phyloP scores from a whole-genome alignment of 2,113 vertebrate species.

The Halichoerus grypus region DNA sequence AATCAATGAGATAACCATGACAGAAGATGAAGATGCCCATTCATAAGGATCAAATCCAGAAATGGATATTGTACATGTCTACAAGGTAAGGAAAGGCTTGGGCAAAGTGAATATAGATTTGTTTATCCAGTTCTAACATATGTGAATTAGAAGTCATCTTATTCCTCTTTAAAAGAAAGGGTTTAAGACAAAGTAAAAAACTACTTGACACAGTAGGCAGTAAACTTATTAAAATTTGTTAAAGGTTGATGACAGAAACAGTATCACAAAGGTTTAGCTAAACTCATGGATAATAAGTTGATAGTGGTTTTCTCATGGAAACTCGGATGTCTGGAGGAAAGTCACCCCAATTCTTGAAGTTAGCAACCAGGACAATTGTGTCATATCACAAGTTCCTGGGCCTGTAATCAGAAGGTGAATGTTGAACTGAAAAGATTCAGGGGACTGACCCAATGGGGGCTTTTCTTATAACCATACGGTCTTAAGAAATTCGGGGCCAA shows the following conservation, averaged over 20 bases:
- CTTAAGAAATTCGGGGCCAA: background rate
- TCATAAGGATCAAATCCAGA: slow-evolving; percentile 35
- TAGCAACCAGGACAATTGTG: slow-evolving; percentile 28
- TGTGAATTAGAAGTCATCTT: slow-evolving; percentile 52
- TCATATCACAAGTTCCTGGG: slow-evolving; percentile 20
- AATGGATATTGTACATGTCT: slow-evolving; percentile 16
- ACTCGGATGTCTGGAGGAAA: slow-evolving; percentile 51
- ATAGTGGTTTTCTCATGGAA: slow-evolving; percentile 59
- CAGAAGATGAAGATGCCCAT: slow-evolving; percentile 32
- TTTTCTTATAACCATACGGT: background rate
- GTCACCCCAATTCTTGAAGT: slow-evolving; percentile 52
- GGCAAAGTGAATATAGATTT: slow-evolving; percentile 13
- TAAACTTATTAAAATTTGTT: slow-evolving; percentile 62
- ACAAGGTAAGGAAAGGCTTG: slow-evolving; percentile 8
- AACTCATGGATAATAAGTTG: slow-evolving; percentile 55
- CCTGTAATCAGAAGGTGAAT: slow-evolving; percentile 49
- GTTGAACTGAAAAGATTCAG: background rate
- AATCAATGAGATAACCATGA: background rate
- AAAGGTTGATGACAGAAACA: slow-evolving; percentile 53
- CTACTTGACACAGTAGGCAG: background rate
- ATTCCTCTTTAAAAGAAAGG: slow-evolving; percentile 27
- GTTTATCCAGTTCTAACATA: slow-evolving; percentile 2
- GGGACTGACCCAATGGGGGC: background rate
- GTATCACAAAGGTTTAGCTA: slow-evolving; percentile 47
- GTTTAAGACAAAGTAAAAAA: slow-evolving; percentile 37